Conservation (phyloP, 2,113 vertebrate genomes). For the Capricornis sumatraensis region DNA sequence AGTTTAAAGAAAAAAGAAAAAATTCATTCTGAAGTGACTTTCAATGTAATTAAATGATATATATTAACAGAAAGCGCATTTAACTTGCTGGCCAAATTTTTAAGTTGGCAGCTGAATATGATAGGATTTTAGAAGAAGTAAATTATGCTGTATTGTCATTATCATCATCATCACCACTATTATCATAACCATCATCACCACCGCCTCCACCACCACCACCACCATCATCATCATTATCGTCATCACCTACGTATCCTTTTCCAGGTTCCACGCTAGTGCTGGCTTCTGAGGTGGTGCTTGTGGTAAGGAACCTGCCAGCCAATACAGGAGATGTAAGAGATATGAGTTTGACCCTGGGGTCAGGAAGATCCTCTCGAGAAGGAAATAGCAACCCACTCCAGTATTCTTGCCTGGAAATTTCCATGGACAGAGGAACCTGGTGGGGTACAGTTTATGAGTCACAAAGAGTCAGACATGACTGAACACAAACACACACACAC, state of each 20-base stretch:
- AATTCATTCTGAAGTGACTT: neutral
- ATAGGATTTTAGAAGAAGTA: neutral
- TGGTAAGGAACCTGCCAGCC: neutral
- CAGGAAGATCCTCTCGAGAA: neutral
- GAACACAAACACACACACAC: neutral
- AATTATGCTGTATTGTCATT: neutral
- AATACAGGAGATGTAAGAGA: neutral
- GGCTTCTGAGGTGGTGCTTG: neutral
- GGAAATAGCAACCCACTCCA: neutral
- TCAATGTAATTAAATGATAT: neutral
- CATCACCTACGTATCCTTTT: accelerated
- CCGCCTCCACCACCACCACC: accelerated
- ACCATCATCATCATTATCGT: accelerated
- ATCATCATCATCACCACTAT: accelerated
- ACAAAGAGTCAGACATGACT: neutral
- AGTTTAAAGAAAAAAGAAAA: neutral
- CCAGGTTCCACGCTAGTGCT: neutral
- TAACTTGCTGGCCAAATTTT: neutral
- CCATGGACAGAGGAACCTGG: neutral
- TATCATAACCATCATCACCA: neutral
- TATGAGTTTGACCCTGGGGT: neutral
- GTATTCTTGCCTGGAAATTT: neutral
- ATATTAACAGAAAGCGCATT: neutral
- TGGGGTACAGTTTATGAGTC: neutral
- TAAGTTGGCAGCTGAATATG: neutral